These are phyloP conservation scores for Ceuthmochares aereus DNA, from an alignment of 2,113 vertebrate genomes.

Conservation along the genomic window DNA sequence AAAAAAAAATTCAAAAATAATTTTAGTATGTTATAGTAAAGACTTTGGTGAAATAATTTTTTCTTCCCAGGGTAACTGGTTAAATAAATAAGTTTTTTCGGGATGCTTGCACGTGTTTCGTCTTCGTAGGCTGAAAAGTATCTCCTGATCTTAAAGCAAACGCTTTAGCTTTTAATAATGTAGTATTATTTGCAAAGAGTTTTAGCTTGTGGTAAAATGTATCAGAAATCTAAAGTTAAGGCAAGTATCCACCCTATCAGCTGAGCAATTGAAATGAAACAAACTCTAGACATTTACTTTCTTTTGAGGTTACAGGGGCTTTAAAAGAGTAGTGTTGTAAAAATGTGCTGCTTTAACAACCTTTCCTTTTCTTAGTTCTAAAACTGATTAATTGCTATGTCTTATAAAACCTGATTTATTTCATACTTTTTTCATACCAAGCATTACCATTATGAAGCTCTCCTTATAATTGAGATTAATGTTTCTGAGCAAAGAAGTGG, in stretches of 20 bases:
- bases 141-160: background rate
- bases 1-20: background rate
- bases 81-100: background rate
- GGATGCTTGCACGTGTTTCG: fast-evolving
- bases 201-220: background rate
- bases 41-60: background rate
- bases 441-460: slow-evolving; percentile 82
- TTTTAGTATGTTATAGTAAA: background rate
- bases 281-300: background rate
- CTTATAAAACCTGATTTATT: slow-evolving; percentile 85
- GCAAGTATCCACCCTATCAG: background rate
- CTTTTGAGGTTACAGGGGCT: background rate
- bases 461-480: slow-evolving; percentile 86
- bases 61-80: background rate
- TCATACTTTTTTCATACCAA: slow-evolving; percentile 80
- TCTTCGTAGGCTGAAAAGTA: background rate
- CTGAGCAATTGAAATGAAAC: background rate
- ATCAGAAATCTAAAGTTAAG: background rate
- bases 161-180: background rate
- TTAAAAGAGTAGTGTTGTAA: slow-evolving; percentile 4
- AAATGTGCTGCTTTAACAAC: slow-evolving; percentile 29
- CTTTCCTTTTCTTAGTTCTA: slow-evolving; percentile 50
- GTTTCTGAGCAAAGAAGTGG: slow-evolving; percentile 78
- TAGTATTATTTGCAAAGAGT: background rate
- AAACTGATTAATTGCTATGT: slow-evolving; percentile 81